Evolutionary conservation across 2,113 vertebrate genomes (phyloP).

Genomic region (Gulo gulo): DNA sequence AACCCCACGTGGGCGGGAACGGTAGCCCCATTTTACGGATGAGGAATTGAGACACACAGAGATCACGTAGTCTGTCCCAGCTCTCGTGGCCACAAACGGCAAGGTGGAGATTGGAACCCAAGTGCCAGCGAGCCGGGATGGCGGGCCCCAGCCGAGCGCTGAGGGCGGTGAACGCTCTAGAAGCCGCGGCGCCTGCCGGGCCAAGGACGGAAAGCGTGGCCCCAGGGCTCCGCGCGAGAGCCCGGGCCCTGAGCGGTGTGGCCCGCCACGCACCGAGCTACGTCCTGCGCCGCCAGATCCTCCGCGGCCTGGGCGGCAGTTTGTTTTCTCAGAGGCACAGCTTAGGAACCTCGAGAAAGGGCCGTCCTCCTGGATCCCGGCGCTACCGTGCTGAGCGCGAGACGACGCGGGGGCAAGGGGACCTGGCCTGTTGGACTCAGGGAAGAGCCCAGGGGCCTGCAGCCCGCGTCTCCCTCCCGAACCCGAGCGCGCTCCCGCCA

Average conservation of each 20-base stretch:
- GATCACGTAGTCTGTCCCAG: neutral
- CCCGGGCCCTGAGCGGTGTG: neutral
- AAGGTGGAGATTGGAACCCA: neutral
- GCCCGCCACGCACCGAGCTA: neutral
- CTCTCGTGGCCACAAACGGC: neutral
- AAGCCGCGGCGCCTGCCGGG: rapidly evolving
- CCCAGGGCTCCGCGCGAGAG: rapidly evolving
- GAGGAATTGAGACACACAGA: neutral
- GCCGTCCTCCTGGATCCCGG: rapidly evolving
- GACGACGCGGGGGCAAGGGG: rapidly evolving
- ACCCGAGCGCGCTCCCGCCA: rapidly evolving
- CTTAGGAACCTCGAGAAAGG: neutral
- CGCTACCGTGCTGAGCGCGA: neutral
- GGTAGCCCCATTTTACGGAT: neutral
- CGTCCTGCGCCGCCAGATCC: neutral
- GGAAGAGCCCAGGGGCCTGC: neutral
- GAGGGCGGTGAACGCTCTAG: neutral
- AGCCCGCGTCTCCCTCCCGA: neutral
- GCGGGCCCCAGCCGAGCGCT: too few species aligned
- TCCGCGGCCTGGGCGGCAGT: neutral
- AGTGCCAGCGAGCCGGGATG: too few species aligned
- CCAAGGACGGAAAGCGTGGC: neutral
- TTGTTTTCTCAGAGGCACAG: neutral
- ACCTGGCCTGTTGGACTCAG: neutral
- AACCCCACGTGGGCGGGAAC: neutral